Evolutionary conservation across 1,140 invertebrate genomes (phyloP).

Genomic region (Choristoneura fumiferana): DNA sequence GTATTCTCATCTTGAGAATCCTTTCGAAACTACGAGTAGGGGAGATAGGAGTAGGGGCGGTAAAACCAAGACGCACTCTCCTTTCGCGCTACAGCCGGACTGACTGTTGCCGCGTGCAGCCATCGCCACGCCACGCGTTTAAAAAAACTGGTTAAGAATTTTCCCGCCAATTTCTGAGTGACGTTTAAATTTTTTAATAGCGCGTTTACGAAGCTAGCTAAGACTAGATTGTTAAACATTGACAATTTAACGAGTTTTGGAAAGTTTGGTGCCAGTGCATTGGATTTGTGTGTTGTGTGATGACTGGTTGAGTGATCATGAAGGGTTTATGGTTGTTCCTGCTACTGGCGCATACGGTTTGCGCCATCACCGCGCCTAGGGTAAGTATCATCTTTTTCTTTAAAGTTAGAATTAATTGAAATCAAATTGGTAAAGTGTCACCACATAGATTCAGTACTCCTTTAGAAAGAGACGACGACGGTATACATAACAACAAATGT

Average conservation of each 20-base stretch:
- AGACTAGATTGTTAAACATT: neutral
- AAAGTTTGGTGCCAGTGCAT: slow-evolving; percentile 43
- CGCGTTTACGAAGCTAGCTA: neutral
- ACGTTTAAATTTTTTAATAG: slow-evolving; percentile 26
- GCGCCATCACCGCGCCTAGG: slow-evolving; percentile 68
- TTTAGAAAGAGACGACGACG: too few relatives aligned
- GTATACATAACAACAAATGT: too few relatives aligned
- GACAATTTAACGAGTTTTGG: slow-evolving; percentile 22
- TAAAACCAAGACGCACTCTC: slow-evolving; percentile 62
- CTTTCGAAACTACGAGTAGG: slow-evolving; percentile 72
- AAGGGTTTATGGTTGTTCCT: slow-evolving; percentile 61
- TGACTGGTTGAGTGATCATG: slow-evolving; percentile 70
- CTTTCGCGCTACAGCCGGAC: slow-evolving; percentile 50
- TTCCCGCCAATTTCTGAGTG: slow-evolving; percentile 37
- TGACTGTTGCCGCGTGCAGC: slow-evolving; percentile 48
- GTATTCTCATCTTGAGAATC: slow-evolving; percentile 47
- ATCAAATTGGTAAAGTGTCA: too few relatives aligned
- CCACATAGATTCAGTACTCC: too few relatives aligned
- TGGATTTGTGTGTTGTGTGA: slow-evolving; percentile 44
- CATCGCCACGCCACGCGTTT: slow-evolving; percentile 32
- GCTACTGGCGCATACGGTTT: slow-evolving; percentile 64
- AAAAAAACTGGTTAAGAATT: slow-evolving; percentile 35
- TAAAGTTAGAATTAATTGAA: slow-evolving; percentile 1
- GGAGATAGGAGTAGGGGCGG: slow-evolving; percentile 66
- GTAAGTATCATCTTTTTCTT: slow-evolving; percentile 37